Evolutionary conservation across 2,888 invertebrate genomes (phyloP).

Genomic region (Tenthredo mesomela): DNA sequence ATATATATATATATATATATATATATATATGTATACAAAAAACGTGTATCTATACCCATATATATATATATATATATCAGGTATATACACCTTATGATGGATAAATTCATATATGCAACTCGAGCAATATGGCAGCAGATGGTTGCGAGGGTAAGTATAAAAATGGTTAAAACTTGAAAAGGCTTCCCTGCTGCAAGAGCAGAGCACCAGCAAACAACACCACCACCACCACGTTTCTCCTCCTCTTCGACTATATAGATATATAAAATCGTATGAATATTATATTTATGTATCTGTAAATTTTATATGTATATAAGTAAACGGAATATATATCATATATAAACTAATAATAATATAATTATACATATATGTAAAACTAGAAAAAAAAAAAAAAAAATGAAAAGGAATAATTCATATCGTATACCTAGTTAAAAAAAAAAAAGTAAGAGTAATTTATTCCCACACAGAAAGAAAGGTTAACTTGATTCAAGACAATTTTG

Average conservation of each 20-base stretch:
- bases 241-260: not conserved
- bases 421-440: not conserved
- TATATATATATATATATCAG: too few species aligned
- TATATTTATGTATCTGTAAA: too few species aligned
- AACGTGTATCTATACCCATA: not conserved
- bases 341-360: too few species aligned
- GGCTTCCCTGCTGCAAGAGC: conserved; percentile 31
- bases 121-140: conserved; percentile 8
- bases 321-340: too few species aligned
- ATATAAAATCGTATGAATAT: too few species aligned
- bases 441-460: not conserved
- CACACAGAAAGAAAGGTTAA: too few species aligned
- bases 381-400: too few species aligned
- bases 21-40: too few species aligned
- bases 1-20: not conserved
- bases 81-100: not conserved
- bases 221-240: not conserved
- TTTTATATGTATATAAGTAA: too few species aligned
- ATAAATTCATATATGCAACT: not conserved
- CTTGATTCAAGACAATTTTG: too few species aligned
- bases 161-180: conserved; percentile 46
- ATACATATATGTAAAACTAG: not conserved
- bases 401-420: not conserved
- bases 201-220: not conserved
- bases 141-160: conserved; percentile 16